Evolutionary conservation across 2,113 vertebrate genomes (phyloP).

Genomic region (Oreochromis aureus): DNA sequence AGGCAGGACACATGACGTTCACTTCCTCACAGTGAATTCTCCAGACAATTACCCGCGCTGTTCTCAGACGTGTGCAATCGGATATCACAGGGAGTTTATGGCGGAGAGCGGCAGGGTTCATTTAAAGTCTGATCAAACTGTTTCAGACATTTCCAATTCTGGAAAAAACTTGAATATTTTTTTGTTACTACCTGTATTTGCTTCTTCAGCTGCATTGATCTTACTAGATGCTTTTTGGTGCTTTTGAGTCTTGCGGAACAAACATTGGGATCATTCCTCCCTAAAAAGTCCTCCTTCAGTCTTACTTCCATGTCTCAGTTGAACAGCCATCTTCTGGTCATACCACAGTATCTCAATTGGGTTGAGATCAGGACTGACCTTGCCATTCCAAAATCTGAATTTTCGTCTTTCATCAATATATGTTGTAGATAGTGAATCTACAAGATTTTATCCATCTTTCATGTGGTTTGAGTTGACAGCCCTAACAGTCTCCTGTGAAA

Average conservation of each 20-base stretch:
- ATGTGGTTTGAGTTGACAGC: neutral
- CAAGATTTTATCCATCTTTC: neutral
- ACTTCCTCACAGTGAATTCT: neutral
- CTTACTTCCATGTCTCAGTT: neutral
- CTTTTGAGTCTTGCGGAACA: neutral
- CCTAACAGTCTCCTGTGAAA: neutral
- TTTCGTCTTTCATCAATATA: neutral
- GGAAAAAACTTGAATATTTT: neutral
- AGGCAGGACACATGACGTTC: neutral
- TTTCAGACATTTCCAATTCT: neutral
- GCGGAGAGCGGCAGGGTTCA: neutral
- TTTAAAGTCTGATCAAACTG: neutral
- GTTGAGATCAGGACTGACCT: neutral
- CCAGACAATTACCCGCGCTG: neutral
- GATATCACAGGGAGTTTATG: neutral
- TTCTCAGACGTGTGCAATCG: neutral
- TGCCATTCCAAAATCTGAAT: neutral
- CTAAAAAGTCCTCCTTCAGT: neutral
- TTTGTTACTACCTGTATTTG: neutral
- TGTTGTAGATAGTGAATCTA: neutral
- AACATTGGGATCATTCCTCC: neutral
- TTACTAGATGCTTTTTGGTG: neutral
- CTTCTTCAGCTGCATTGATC: neutral
- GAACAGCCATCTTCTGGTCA: neutral
- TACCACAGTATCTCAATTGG: neutral